phyloP scores from a whole-genome alignment of 2,888 invertebrate species.

The Coleophora deauratella region DNA sequence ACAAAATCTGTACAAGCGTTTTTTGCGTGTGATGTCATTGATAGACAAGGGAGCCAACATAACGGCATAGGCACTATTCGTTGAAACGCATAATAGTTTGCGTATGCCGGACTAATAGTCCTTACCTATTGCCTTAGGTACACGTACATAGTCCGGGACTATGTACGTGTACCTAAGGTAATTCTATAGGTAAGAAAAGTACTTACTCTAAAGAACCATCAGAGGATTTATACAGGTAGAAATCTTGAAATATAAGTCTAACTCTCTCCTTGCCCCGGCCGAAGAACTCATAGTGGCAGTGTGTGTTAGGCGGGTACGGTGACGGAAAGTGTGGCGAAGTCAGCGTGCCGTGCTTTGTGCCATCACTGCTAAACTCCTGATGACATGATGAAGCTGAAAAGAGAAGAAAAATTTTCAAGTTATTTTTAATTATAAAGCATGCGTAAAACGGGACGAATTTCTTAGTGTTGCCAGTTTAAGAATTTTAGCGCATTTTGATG shows the following conservation, averaged over 20 bases:
- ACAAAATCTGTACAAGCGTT: no score
- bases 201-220: slow-evolving; percentile 79
- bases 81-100: no score
- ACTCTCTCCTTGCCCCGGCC: slow-evolving; percentile 89
- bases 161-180: no score
- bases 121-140: no score
- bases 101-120: no score
- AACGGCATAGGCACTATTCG: no score
- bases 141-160: no score
- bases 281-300: slow-evolving; percentile 93
- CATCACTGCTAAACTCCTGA: slow-evolving; percentile 84
- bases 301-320: slow-evolving; percentile 84
- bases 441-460: background rate
- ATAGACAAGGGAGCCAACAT: no score
- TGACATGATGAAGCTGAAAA: slow-evolving; percentile 86
- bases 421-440: background rate
- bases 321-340: slow-evolving; percentile 90
- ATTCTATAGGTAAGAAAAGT: slow-evolving; percentile 4
- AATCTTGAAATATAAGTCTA: slow-evolving; percentile 88
- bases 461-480: background rate
- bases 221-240: slow-evolving; percentile 81
- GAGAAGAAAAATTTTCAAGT: slow-evolving; percentile 20
- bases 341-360: slow-evolving; percentile 86
- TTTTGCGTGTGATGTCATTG: no score
- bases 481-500: no score